Evolutionary conservation across 2,113 vertebrate species (phyloP).

Genomic region (Chaetops frenatus): DNA sequence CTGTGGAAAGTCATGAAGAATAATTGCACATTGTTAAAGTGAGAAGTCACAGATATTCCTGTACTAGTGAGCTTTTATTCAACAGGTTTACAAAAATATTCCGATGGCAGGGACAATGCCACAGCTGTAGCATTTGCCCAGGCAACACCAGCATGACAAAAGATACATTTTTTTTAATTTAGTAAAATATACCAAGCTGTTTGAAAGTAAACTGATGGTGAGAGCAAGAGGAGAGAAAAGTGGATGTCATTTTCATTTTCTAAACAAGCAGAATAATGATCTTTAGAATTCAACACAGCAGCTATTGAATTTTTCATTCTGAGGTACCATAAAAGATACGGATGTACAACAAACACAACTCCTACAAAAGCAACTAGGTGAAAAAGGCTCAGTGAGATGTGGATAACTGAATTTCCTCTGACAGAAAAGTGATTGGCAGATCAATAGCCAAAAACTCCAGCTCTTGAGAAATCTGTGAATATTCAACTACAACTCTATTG

Average conservation of each 20-base stretch:
- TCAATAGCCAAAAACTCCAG: neutral
- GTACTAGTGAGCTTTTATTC: neutral
- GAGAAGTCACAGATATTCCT: neutral
- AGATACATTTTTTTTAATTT: neutral
- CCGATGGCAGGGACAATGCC: neutral
- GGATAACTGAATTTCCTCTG: neutral
- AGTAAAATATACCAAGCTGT: neutral
- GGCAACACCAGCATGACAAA: neutral
- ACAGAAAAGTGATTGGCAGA: slow-evolving; percentile 4
- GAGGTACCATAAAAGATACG: neutral
- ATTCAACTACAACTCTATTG: neutral
- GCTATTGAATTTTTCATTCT: neutral
- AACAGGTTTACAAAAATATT: neutral
- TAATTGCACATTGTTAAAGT: neutral
- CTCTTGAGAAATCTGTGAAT: neutral
- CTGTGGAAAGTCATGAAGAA: neutral
- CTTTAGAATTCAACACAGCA: neutral
- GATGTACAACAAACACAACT: neutral
- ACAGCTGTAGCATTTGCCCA: neutral
- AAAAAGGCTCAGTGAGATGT: neutral
- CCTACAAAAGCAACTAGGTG: neutral
- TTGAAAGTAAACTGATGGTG: neutral
- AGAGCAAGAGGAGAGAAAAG: neutral
- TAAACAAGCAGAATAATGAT: slow-evolving; percentile 20
- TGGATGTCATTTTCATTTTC: neutral